Evolutionary conservation across 2,113 vertebrate species (phyloP).

Genomic region (Mustelus asterias): DNA sequence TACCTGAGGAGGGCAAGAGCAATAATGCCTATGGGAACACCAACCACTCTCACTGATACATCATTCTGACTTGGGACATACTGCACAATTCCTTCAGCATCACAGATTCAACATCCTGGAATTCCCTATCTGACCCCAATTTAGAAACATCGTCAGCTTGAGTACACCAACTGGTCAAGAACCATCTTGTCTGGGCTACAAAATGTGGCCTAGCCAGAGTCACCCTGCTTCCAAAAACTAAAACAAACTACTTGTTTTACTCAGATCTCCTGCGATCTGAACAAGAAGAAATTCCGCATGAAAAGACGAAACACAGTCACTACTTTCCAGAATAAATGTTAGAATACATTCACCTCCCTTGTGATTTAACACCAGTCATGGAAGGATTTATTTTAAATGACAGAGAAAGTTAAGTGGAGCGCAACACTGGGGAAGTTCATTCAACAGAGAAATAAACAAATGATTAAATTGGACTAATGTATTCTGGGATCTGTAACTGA

Average conservation of each 20-base stretch:
- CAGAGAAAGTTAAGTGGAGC: neutral
- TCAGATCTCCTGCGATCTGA: neutral
- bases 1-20: too few species aligned
- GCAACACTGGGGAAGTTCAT: neutral
- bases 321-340: neutral
- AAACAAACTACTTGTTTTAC: neutral
- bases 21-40: too few species aligned
- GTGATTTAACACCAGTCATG: neutral
- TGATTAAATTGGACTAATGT: neutral
- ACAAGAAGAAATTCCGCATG: neutral
- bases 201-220: neutral
- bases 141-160: neutral
- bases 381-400: neutral
- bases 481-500: neutral
- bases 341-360: neutral
- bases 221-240: neutral
- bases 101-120: neutral
- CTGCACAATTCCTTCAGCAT: neutral
- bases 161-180: neutral
- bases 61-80: too few species aligned
- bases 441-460: neutral
- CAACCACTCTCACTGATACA: too few species aligned
- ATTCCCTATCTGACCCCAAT: neutral
- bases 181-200: neutral
- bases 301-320: neutral